Base-by-base conservation (phyloP, 2,113 vertebrate genomes). In the Prionailurus viverrinus region DNA sequence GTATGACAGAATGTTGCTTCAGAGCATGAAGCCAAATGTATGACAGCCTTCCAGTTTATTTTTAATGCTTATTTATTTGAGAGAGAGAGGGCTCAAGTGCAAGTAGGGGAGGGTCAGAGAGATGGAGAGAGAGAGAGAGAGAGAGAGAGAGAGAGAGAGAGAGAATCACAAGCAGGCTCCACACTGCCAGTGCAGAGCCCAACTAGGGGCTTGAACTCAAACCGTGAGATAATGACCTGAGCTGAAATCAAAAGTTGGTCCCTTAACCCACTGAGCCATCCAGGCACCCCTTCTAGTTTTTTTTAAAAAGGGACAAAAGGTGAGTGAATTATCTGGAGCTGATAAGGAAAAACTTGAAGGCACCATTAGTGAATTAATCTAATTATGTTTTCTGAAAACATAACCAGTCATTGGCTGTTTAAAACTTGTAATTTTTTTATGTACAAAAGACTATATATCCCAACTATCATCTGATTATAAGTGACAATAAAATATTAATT, bases 1-100 rank as follows among this genome's bases (percentile, higher is more conserved):
- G 97, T 99, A 99, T 90, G 99, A 99, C 0, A 99, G 99, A 99
- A 99, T 0, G 97, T 99, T 55, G 98, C 98, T 85, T 0, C 27
- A 3, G 1, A 58, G 0, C 99, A 98, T 3, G 69, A 92, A 0
- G 98, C 99, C 81, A 98, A 21, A 1, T 99, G 98, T 94, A 99
- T 99, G 99, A 99, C 99, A 84, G 99, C 99, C 0, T 78, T 78
- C 74, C 74, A 78, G 27, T 29, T 65, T 13, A 29, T 29, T 65
- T 65, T 65, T 61, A 61, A 61, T 61, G 7, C 21, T 61, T 61
- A 61, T 58, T 58, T 58, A 19, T 23, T 61, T 25, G 21, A 25
- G 58, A 23, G 58, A 61, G 58, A 25, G 19, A 23, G 55, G 21
- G 58, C 21, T 3, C 23, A 51, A 14, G 51, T 0, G 13, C 11